Percentiles rank a stretch among this genome's conserved stretches.
These are phyloP conservation scores for Euplagia quadripunctaria DNA, from an alignment of 2,888 invertebrate species.

Conservation along the genomic window DNA sequence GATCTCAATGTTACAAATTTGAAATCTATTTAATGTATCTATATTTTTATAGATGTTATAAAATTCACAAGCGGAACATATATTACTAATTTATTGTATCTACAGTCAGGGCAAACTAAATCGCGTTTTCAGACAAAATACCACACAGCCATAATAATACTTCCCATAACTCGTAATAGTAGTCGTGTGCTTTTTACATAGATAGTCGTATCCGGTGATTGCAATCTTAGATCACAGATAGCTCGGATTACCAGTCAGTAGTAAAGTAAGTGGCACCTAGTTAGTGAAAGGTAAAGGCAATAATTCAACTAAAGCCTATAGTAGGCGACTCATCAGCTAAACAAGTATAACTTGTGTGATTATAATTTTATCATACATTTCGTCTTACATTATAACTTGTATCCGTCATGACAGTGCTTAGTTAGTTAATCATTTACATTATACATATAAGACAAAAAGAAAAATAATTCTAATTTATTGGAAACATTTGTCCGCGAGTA, in stretches of 20 bases:
- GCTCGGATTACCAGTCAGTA: conserved; percentile 51
- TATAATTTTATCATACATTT: too few relatives aligned
- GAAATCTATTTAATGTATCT: too few relatives aligned
- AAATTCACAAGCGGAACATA: too few relatives aligned
- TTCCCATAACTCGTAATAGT: conserved; percentile 8
- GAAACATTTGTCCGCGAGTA: too few relatives aligned
- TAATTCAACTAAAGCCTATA: conserved; percentile 44
- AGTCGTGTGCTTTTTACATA: conserved; percentile 35
- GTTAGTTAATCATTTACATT: too few relatives aligned
- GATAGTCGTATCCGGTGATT: conserved; percentile 47
- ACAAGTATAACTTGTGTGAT: conserved; percentile 46
- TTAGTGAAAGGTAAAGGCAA: conserved; percentile 56
- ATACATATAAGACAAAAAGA: too few relatives aligned
- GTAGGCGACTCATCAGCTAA: conserved; percentile 57
- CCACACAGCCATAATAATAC: neutral
- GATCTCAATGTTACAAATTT: too few relatives aligned
- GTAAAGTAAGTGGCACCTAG: conserved; percentile 59
- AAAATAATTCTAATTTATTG: too few relatives aligned
- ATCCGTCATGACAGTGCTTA: too few relatives aligned
- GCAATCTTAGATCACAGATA: conserved; percentile 51
- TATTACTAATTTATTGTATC: neutral
- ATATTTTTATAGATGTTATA: too few relatives aligned
- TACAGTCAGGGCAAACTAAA: neutral
- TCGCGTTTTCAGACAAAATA: neutral
- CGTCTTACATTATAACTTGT: too few relatives aligned